Evolutionary conservation across 2,113 vertebrate species (phyloP).

Genomic region (Pardalotus punctatus): DNA sequence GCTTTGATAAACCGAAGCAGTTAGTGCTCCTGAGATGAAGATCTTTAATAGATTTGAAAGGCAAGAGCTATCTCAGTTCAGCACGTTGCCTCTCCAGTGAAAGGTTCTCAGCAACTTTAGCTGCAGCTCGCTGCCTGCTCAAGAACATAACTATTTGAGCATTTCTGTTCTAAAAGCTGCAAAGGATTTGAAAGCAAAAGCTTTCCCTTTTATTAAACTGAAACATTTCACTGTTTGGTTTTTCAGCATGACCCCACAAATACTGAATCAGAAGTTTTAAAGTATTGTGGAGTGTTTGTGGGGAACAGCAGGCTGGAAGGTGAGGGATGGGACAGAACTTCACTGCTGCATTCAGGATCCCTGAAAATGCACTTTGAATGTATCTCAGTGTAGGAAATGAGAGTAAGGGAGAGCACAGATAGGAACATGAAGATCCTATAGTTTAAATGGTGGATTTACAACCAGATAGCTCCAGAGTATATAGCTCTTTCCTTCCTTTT

Average conservation of each 20-base stretch:
- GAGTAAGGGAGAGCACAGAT: neutral
- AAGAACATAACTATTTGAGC: neutral
- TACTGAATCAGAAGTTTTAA: neutral
- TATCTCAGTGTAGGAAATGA: neutral
- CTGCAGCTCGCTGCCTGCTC: neutral
- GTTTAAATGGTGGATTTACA: neutral
- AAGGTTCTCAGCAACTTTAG: neutral
- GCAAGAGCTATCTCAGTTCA: neutral
- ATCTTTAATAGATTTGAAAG: neutral
- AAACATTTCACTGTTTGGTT: neutral
- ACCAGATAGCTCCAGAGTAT: neutral
- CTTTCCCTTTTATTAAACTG: neutral
- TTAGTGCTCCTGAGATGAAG: neutral
- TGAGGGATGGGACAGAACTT: neutral
- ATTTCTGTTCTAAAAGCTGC: neutral
- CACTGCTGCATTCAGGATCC: neutral
- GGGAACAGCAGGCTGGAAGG: neutral
- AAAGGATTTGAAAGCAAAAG: neutral
- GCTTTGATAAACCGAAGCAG: neutral
- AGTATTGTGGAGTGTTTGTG: neutral
- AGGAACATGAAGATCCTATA: neutral
- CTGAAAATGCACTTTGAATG: neutral
- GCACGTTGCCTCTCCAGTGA: neutral
- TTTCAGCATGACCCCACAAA: neutral
- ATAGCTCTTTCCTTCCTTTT: constrained; percentile 8